phyloP scores from a whole-genome alignment of 1,140 invertebrate genomes.

The Kradibia gibbosae region DNA sequence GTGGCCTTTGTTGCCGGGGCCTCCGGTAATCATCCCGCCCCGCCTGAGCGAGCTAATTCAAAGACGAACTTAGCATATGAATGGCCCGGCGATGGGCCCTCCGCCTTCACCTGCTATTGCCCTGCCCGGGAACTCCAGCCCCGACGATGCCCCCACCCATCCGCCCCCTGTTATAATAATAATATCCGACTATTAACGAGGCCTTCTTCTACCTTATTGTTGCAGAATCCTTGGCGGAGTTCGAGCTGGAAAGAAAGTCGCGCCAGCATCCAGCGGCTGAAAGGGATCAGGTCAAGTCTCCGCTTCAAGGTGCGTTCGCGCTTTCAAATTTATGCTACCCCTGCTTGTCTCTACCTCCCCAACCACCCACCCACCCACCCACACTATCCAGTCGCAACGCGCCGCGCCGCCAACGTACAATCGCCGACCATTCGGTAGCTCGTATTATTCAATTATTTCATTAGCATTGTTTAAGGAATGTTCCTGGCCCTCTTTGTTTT shows the following conservation, averaged over 20 bases:
- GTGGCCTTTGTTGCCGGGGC: background rate
- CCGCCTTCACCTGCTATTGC: background rate
- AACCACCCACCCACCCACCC: too few species aligned
- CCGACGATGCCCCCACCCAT: background rate
- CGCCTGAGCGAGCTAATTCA: background rate
- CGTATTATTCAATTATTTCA: background rate
- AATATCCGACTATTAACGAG: background rate
- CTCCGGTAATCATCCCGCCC: background rate
- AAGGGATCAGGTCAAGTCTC: conserved; percentile 85
- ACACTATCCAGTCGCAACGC: too few species aligned
- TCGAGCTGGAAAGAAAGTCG: conserved; percentile 88
- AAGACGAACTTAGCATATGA: background rate
- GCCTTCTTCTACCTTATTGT: conserved; percentile 55
- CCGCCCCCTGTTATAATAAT: background rate
- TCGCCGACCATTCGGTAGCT: background rate
- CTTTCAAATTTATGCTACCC: conserved; percentile 9
- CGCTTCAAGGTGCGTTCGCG: conserved; percentile 81
- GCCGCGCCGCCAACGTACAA: background rate
- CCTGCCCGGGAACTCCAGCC: too few species aligned
- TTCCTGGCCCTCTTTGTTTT: background rate
- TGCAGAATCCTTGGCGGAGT: conserved; percentile 86
- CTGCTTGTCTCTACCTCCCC: too few species aligned
- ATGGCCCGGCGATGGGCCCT: background rate
- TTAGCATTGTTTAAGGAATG: background rate
- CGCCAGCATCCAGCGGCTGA: conserved; percentile 83